phyloP scores from a whole-genome alignment of 2,797 vertebrate genomes.

The Tadarida brasiliensis region DNA sequence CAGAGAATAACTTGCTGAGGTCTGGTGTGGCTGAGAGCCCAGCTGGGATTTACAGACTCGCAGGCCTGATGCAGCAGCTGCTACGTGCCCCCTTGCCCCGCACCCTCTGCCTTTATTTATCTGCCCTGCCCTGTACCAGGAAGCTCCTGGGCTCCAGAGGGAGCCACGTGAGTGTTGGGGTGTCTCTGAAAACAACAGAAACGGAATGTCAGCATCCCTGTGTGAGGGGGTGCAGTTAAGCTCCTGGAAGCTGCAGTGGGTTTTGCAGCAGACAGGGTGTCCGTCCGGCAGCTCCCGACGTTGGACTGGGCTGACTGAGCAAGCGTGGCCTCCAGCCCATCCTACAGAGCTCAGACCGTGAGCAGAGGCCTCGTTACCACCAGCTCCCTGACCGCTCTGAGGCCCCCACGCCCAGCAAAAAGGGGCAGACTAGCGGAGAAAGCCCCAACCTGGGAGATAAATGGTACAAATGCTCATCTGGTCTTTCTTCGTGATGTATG shows the following conservation, averaged over 20 bases:
- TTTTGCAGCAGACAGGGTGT: neutral
- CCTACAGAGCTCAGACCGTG: neutral
- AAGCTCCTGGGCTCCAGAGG: neutral
- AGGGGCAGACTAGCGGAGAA: neutral
- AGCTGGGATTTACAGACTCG: neutral
- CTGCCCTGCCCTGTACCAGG: neutral
- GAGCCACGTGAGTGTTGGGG: too few species aligned
- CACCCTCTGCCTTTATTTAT: neutral
- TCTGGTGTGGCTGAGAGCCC: neutral
- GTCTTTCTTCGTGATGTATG: neutral
- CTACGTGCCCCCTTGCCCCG: too few species aligned
- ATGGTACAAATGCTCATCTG: neutral
- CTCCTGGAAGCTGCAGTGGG: neutral
- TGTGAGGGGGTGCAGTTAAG: neutral
- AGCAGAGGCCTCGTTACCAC: neutral
- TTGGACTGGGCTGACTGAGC: neutral
- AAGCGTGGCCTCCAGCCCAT: neutral
- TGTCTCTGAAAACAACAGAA: neutral
- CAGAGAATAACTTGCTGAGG: neutral
- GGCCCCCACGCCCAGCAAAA: neutral
- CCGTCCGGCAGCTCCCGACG: neutral
- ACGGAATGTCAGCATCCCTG: neutral
- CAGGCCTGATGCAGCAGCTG: neutral
- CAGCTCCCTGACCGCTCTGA: neutral
- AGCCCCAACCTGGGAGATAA: neutral